Evolutionary conservation across 2,113 vertebrate species (phyloP), one percentile per base, ranked within the genome.

Genomic region (Phrynosoma blainvillii): DNA sequence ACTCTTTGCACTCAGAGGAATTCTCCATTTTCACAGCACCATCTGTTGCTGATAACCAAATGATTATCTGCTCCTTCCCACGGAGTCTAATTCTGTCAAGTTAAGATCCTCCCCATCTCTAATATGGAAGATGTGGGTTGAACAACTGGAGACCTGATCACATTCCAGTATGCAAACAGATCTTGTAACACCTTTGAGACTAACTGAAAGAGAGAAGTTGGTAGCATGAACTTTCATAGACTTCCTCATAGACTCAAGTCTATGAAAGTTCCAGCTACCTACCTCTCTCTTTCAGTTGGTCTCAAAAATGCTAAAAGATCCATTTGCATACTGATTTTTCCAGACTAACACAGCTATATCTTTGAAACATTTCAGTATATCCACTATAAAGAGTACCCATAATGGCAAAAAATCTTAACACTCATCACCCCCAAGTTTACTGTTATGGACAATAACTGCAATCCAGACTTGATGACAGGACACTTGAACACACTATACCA

Each of bases 41-140:
- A 95, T 95, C 95, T 96, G 94, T 71, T 93, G 91, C 88, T 89
- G 70, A 94, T 90, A 93, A 93, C 88, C 25, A 79, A 90, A 71
- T 81, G 83, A 93, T 90, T 88, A 93, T 93, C 90, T 94, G 87
- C 90, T 89, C 92, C 90, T 88, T 92, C 94, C 92, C 71, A 21
- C 14, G 76, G 86, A 0, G 47, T 32, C 91, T 79, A 78, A 90
- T 88, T 90, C 88, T 47, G 93, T 92, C 88, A 95, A 92, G 88
- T 94, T 92, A 94, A 93, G 81, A 70, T 81, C 87, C 88, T 94
- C 2, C 16, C 18, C 8, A 47, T 47, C 42, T 11, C 66, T 79
- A 73, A 59, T 14, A 89, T 42, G 52, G 88, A 89, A 87, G 88
- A 90, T 91, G 70, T 40, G 84, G 79, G 90, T 82, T 82, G 87